Percentiles rank a stretch among this genome's conserved stretches.
Evolutionary conservation across 2,113 vertebrate genomes (phyloP).

Genomic region (Illadopsis cleaveri): DNA sequence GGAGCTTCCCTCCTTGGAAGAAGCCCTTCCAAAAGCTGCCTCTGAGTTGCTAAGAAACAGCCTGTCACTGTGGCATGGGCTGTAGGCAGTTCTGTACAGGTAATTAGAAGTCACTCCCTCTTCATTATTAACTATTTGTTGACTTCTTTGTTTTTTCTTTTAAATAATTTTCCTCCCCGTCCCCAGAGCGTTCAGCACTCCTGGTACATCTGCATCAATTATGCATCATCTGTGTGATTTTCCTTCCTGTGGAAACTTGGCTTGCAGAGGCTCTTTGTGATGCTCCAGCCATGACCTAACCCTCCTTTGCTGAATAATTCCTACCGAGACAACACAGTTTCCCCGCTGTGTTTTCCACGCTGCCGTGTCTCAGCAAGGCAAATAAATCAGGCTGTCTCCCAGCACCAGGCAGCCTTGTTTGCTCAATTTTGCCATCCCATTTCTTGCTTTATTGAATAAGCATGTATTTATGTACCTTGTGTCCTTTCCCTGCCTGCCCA

Average conservation of each 20-base stretch:
- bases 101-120: constrained; percentile 37
- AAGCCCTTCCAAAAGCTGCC: background rate
- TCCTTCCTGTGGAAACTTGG: background rate
- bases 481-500: constrained; percentile 21
- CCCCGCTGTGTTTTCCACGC: constrained; percentile 11
- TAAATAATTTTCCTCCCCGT: background rate
- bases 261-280: constrained; percentile 14
- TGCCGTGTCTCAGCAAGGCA: constrained; percentile 24
- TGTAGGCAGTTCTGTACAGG: background rate
- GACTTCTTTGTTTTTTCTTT: background rate
- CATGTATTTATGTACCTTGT: constrained; percentile 1
- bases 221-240: background rate
- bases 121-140: constrained; percentile 31
- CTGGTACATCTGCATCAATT: background rate
- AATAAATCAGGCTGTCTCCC: constrained; percentile 47
- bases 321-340: constrained; percentile 26
- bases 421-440: constrained; percentile 28
- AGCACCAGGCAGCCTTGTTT: constrained; percentile 25
- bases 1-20: background rate
- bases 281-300: constrained; percentile 48
- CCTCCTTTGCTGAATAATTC: constrained; percentile 42
- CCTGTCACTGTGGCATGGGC: background rate
- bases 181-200: background rate
- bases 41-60: constrained; percentile 52
- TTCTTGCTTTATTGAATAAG: constrained; percentile 53